phyloP scores from a whole-genome alignment of 2,888 invertebrate species.

The Dynastes grantii region DNA sequence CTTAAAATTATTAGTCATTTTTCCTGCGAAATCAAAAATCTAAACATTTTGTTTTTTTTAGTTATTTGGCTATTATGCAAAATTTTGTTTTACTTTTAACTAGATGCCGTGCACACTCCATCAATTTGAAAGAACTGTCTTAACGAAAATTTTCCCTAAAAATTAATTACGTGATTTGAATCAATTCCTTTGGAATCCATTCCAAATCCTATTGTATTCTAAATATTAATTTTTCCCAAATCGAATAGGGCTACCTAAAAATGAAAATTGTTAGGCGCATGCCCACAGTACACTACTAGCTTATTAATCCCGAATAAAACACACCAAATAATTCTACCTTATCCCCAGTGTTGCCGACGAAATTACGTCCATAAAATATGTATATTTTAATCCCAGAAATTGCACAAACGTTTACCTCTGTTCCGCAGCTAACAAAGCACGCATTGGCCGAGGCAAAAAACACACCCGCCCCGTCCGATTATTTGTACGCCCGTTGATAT shows the following conservation, averaged over 20 bases:
- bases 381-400: slow-evolving; percentile 45
- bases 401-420: slow-evolving; percentile 20
- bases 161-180: too few species aligned
- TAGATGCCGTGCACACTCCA: too few species aligned
- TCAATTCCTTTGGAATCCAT: too few species aligned
- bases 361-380: slow-evolving; percentile 37
- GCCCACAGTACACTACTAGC: not conserved
- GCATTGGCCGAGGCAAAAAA: not conserved
- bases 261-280: not conserved
- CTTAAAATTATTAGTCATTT: too few species aligned
- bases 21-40: too few species aligned
- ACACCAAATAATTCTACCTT: not conserved
- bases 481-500: not conserved
- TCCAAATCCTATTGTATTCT: too few species aligned
- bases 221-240: too few species aligned
- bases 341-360: not conserved
- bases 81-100: too few species aligned
- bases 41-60: too few species aligned
- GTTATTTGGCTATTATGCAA: too few species aligned
- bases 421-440: not conserved
- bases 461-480: not conserved
- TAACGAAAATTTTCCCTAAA: too few species aligned
- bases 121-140: too few species aligned
- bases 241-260: not conserved
- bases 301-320: not conserved